phyloP scores from a whole-genome alignment of 2,113 vertebrate species.

The Dunckerocampus dactyliophorus region DNA sequence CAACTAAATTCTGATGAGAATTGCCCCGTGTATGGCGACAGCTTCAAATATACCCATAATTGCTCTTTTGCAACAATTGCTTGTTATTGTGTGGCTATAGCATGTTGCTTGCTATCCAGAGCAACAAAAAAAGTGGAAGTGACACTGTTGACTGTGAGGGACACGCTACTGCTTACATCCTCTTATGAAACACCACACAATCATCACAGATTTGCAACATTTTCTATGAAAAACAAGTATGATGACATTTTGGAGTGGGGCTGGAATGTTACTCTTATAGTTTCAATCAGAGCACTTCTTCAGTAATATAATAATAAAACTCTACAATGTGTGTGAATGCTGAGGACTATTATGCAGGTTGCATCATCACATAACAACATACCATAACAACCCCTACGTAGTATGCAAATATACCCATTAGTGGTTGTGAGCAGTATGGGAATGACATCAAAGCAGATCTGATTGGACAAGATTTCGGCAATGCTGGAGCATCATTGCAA shows the following conservation, averaged over 20 bases:
- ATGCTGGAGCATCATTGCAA: neutral
- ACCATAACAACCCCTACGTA: neutral
- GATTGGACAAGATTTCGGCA: neutral
- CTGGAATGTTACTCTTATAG: neutral
- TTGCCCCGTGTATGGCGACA: too few relatives aligned
- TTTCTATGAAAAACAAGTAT: constrained; percentile 38
- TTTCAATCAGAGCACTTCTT: neutral
- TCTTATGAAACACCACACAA: constrained; percentile 66
- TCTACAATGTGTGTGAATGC: too few relatives aligned
- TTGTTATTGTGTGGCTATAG: constrained; percentile 38
- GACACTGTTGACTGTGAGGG: constrained; percentile 65
- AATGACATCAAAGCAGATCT: neutral
- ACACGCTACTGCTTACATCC: constrained; percentile 64
- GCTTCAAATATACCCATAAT: too few relatives aligned
- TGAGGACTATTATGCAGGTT: neutral
- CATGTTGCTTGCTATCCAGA: constrained; percentile 34
- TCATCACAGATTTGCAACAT: constrained; percentile 47
- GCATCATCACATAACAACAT: too few relatives aligned
- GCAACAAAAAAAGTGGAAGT: constrained; percentile 71
- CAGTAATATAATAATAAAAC: too few relatives aligned
- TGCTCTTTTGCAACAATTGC: neutral
- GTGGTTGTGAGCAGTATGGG: neutral
- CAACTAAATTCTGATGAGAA: too few relatives aligned
- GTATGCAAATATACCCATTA: neutral
- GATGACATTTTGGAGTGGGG: constrained; percentile 8